A percentile compares a stretch with the other conserved stretches of the same genome.
Evolutionary conservation across 1,140 invertebrate genomes (phyloP).

Genomic region (Eumeta japonica): DNA sequence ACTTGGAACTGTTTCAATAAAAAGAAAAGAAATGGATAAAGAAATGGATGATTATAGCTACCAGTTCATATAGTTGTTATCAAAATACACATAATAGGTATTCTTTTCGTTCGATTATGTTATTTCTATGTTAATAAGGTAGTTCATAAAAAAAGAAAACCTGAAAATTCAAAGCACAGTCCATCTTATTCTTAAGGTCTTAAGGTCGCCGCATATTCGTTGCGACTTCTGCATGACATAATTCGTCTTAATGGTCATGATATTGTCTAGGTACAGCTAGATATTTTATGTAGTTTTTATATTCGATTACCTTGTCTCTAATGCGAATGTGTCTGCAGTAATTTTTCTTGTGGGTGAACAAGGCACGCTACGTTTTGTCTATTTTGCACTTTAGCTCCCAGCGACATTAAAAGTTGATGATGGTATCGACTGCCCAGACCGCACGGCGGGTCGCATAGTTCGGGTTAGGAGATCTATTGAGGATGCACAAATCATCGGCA

Average conservation of each 20-base stretch:
- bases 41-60: too few species aligned
- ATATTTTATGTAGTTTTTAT: too few species aligned
- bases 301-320: not conserved
- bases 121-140: too few species aligned
- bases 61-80: constrained; percentile 42
- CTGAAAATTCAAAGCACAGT: too few species aligned
- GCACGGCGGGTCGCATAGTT: constrained; percentile 5
- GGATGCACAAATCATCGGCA: constrained; percentile 8
- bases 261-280: too few species aligned
- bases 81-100: constrained; percentile 15
- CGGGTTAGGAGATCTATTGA: constrained; percentile 5
- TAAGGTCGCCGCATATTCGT: too few species aligned
- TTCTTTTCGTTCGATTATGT: constrained; percentile 20
- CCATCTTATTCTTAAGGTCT: too few species aligned
- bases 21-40: too few species aligned
- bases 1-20: constrained; percentile 41
- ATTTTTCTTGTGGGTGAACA: constrained; percentile 6
- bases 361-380: constrained; percentile 6
- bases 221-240: too few species aligned
- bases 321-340: not conserved
- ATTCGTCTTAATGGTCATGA: too few species aligned
- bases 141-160: too few species aligned
- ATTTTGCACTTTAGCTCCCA: constrained; percentile 9
- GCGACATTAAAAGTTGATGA: constrained; percentile 5
- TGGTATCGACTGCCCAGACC: constrained; percentile 2